A percentile compares a stretch with the other conserved stretches of the same genome.
phyloP scores from a whole-genome alignment of 1,140 invertebrate genomes.

The Drosophila elegans region DNA sequence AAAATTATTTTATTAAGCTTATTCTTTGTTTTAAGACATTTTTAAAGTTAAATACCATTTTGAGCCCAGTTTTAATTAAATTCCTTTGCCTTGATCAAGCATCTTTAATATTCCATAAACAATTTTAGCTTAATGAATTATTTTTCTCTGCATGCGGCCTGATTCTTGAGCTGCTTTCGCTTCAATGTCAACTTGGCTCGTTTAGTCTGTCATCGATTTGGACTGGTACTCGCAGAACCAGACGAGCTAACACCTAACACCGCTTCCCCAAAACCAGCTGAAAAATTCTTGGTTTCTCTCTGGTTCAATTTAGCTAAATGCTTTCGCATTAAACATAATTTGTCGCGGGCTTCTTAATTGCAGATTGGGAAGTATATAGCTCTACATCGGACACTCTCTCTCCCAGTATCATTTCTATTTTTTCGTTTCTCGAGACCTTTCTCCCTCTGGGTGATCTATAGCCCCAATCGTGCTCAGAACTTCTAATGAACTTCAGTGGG shows the following conservation, averaged over 20 bases:
- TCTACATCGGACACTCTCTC: slow-evolving; percentile 22
- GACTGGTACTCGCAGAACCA: slow-evolving; percentile 63
- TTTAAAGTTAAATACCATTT: no score
- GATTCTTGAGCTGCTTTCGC: slow-evolving; percentile 63
- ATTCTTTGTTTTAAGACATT: no score
- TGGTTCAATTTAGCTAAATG: slow-evolving; percentile 55
- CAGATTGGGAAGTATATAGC: slow-evolving; percentile 16
- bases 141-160: slow-evolving; percentile 6
- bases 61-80: no score
- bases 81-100: no score
- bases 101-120: no score
- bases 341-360: slow-evolving; percentile 56
- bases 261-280: slow-evolving; percentile 36
- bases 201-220: slow-evolving; percentile 75
- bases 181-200: slow-evolving; percentile 69
- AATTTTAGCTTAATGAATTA: no score
- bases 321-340: slow-evolving; percentile 57
- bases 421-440: slow-evolving; percentile 29
- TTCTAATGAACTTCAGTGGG: slow-evolving; percentile 54
- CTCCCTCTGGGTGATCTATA: slow-evolving; percentile 36
- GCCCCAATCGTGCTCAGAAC: slow-evolving; percentile 49
- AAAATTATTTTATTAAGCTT: no score
- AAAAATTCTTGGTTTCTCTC: slow-evolving; percentile 39
- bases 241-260: slow-evolving; percentile 33
- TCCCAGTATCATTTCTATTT: slow-evolving; percentile 14